Base-by-base conservation (phyloP, 2,113 vertebrate species). In the Trematomus loennbergii region DNA sequence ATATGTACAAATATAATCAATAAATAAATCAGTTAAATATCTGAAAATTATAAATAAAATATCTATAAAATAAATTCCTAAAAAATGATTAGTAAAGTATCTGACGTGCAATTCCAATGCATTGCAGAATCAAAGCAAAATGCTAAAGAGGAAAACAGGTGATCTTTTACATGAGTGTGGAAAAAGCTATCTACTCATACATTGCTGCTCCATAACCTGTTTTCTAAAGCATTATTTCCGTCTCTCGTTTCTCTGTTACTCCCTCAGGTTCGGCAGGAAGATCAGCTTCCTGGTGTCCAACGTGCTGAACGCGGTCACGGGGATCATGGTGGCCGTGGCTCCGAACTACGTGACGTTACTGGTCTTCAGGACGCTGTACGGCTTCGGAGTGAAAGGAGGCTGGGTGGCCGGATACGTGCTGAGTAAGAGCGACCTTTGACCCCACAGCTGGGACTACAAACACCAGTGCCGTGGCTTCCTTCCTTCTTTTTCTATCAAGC, bases 341-440 rank as follows among this genome's bases (percentile, higher is more conserved):
- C 96, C 97, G 1, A 95, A 96, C 87, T 98, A 98, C 79, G 75
- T 89, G 2, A 78, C 96, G 33, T 90, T 99, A 67, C 92, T 97
- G 87, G 89, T 98, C 64, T 97, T 99, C 93, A 95, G 98, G 67
- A 94, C 96, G 57, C 92, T 99, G 0, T 97, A 96, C 83, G 98
- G 97, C 5, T 91, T 99, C 4, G 97, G 98, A 62, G 95, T 96
- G 84, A 99, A 99, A 78, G 97, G 97, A 71, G 97, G 97, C 0
- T 99, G 98, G 98, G 95, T 99, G 92, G 96, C 94, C 0, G 95
- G 95, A 89, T 98, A 97, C 0, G 97, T 99, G 69, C 95, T 99
- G 9, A 96, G 98, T 99, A 94, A 96, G 97, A 65, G 29, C 11
- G 2, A 45, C 25, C 0, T 61, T 17, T 9, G 29, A 22, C 12